Percentiles rank a stretch among this genome's conserved stretches.
Conservation (phyloP, 2,797 vertebrate species). For the Chiroxiphia lanceolata region DNA sequence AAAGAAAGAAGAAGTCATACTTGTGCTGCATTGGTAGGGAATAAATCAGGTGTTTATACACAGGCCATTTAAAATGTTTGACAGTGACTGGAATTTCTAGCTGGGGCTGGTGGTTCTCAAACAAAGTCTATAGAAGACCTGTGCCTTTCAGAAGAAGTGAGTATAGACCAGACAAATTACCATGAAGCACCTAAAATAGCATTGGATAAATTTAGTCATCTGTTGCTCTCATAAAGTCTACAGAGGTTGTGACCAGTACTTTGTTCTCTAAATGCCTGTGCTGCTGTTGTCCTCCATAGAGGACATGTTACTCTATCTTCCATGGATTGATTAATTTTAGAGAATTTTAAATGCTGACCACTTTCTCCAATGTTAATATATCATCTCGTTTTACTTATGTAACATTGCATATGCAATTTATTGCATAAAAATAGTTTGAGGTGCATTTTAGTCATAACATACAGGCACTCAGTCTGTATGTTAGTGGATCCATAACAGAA, state of each 20-base stretch:
- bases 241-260: neutral
- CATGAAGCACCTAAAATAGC: neutral
- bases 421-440: neutral
- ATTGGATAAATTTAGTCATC: neutral
- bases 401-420: neutral
- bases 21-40: neutral
- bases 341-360: neutral
- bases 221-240: neutral
- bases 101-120: neutral
- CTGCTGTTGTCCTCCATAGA: neutral
- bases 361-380: neutral
- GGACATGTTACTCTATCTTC: neutral
- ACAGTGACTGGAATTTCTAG: neutral
- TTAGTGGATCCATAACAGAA: neutral
- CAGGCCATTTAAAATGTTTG: neutral
- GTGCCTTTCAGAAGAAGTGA: neutral
- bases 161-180: neutral
- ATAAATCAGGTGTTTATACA: neutral
- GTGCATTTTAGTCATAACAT: neutral
- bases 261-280: neutral
- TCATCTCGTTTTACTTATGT: neutral
- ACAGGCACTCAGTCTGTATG: fast-evolving
- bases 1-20: neutral
- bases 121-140: neutral
- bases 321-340: neutral